phyloP scores from a whole-genome alignment of 2,888 invertebrate species.

The Cheiracanthium punctorium region DNA sequence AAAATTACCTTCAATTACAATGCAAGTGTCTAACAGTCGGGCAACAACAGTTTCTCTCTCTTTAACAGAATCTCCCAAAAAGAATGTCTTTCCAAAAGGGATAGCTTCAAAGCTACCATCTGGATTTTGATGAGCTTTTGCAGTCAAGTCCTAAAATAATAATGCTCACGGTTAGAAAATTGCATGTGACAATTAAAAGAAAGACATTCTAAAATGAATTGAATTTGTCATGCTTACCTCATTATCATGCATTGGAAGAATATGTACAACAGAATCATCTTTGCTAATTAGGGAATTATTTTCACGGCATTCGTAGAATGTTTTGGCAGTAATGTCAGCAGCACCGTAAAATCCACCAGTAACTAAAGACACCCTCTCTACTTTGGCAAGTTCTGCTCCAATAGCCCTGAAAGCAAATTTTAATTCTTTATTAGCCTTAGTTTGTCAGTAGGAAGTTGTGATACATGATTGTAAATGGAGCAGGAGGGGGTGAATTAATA shows the following conservation, averaged over 20 bases:
- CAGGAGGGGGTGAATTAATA: too few species aligned
- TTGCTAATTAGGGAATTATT: conserved; percentile 24
- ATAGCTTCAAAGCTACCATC: conserved; percentile 71
- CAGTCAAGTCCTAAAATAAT: conserved; percentile 58
- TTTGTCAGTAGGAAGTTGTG: too few species aligned
- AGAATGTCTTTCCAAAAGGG: conserved; percentile 73
- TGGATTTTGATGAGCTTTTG: conserved; percentile 67
- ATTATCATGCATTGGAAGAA: conserved; percentile 71
- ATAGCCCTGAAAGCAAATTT: conserved; percentile 68
- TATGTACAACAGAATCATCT: conserved; percentile 66
- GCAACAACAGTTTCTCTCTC: conserved; percentile 75
- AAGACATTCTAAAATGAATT: too few species aligned
- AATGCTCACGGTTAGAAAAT: too few species aligned
- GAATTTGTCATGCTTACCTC: conserved; percentile 29
- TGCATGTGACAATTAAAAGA: too few species aligned
- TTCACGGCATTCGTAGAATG: conserved; percentile 68
- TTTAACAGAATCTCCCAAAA: conserved; percentile 74
- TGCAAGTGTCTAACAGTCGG: conserved; percentile 75
- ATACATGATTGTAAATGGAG: too few species aligned
- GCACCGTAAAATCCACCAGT: conserved; percentile 72
- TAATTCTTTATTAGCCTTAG: too few species aligned
- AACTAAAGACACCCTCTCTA: conserved; percentile 70
- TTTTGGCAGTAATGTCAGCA: conserved; percentile 69
- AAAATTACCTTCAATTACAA: conserved; percentile 74
- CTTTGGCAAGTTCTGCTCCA: conserved; percentile 71